Evolutionary conservation across 2,797 vertebrate genomes (phyloP).

Genomic region (Cossypha polioptera): DNA sequence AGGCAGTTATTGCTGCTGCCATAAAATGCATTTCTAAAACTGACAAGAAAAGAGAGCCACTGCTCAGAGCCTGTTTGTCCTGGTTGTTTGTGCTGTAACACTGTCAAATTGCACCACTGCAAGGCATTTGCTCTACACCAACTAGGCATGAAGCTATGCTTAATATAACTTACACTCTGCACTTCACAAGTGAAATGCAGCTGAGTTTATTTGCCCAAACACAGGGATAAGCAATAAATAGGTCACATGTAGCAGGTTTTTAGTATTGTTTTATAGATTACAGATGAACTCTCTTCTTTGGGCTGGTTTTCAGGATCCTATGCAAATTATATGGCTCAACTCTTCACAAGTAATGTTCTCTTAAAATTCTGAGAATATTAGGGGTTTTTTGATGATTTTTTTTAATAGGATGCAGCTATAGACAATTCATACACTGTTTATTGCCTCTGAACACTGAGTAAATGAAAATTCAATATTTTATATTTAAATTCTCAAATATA

Average conservation of each 20-base stretch:
- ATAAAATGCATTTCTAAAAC: background rate
- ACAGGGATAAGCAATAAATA: background rate
- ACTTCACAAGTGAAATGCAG: background rate
- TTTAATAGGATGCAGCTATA: background rate
- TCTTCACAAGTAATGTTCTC: background rate
- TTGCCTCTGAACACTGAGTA: background rate
- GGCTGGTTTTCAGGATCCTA: background rate
- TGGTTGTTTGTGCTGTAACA: background rate
- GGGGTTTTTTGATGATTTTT: background rate
- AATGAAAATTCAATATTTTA: background rate
- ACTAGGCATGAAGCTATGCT: background rate
- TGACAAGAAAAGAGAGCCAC: background rate
- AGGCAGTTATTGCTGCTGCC: background rate
- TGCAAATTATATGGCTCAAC: background rate
- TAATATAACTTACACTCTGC: background rate
- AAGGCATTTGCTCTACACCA: background rate
- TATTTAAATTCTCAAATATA: background rate
- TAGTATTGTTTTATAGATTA: background rate
- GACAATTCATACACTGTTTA: background rate
- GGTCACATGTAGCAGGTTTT: background rate
- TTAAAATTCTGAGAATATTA: background rate
- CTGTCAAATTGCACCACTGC: background rate
- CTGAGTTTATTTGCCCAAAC: background rate
- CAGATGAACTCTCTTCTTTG: background rate
- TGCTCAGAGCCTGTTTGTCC: background rate